Percentiles rank a stretch among this genome's conserved stretches.
phyloP scores from a whole-genome alignment of 2,888 invertebrate genomes.

The Thera obeliscata region DNA sequence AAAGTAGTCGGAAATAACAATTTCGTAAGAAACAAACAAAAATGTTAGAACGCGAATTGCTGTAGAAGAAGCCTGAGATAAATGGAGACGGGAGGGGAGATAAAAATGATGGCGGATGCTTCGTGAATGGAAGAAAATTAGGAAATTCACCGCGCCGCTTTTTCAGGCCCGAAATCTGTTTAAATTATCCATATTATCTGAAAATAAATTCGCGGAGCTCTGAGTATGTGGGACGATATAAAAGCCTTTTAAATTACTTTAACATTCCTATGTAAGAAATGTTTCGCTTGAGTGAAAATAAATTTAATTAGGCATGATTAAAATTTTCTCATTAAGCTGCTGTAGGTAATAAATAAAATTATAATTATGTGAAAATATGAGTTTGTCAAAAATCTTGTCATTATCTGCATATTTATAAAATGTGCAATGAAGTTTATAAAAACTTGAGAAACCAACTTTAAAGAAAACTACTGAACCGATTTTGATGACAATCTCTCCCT shows the following conservation, averaged over 20 bases:
- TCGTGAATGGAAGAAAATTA: slow-evolving; percentile 79
- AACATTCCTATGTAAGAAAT: slow-evolving; percentile 8
- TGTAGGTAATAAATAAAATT: too few relatives aligned
- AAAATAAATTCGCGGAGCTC: slow-evolving; percentile 53
- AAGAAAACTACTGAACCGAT: too few relatives aligned
- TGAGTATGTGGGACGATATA: slow-evolving; percentile 36
- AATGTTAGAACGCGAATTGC: slow-evolving; percentile 76
- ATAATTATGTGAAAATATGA: too few relatives aligned
- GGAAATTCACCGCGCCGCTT: slow-evolving; percentile 75
- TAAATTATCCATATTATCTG: slow-evolving; percentile 72
- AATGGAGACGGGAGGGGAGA: slow-evolving; percentile 79
- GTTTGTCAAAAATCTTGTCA: too few relatives aligned
- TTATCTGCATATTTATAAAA: too few relatives aligned
- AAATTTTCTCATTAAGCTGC: background rate
- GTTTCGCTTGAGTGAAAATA: background rate
- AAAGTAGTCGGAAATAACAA: slow-evolving; percentile 82
- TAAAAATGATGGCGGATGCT: slow-evolving; percentile 83
- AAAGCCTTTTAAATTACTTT: slow-evolving; percentile 19
- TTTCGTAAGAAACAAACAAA: slow-evolving; percentile 80
- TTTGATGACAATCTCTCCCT: too few relatives aligned
- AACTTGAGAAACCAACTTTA: too few relatives aligned
- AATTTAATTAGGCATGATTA: background rate
- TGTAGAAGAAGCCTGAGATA: slow-evolving; percentile 75
- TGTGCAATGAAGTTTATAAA: too few relatives aligned
- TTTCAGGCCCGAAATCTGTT: slow-evolving; percentile 66